Conservation (phyloP, 1,140 invertebrate genomes). For the Thereuonema tuberculata region DNA sequence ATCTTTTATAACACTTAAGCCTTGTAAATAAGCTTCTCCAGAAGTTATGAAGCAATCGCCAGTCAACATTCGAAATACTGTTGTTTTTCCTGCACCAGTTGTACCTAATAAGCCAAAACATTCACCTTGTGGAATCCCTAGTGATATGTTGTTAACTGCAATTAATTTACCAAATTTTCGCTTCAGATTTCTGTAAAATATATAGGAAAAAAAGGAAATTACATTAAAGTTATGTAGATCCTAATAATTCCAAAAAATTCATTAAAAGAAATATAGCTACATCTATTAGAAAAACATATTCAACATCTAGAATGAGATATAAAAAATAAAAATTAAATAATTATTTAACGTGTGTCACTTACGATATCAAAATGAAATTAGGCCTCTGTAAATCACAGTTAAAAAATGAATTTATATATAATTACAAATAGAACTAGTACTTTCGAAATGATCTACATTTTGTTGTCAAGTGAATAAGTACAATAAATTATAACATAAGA, state of each 20-base stretch:
- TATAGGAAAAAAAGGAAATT: conserved; percentile 20
- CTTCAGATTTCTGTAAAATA: conserved; percentile 29
- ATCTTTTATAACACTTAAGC: conserved; percentile 33
- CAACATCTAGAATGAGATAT: not conserved
- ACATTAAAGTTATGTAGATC: not conserved
- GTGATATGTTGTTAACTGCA: conserved; percentile 56
- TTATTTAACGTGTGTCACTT: too few species aligned
- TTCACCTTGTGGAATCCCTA: conserved; percentile 46
- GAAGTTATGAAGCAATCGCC: conserved; percentile 51
- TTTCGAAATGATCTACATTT: too few species aligned
- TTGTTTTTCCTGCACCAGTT: conserved; percentile 75
- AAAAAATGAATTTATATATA: too few species aligned
- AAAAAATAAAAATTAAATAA: too few species aligned
- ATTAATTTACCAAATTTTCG: conserved; percentile 44
- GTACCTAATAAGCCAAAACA: conserved; percentile 83
- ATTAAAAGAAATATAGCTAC: too few species aligned
- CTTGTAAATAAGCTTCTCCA: conserved; percentile 41
- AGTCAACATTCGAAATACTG: conserved; percentile 78
- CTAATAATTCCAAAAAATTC: too few species aligned
- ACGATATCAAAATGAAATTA: too few species aligned
- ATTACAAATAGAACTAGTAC: too few species aligned
- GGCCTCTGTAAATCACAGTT: too few species aligned
- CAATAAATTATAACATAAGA: too few species aligned
- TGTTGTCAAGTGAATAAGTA: too few species aligned
- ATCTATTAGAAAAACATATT: not conserved